Evolutionary conservation across 2,797 vertebrate species (phyloP).

Genomic region (Semaprochilodus insignis): DNA sequence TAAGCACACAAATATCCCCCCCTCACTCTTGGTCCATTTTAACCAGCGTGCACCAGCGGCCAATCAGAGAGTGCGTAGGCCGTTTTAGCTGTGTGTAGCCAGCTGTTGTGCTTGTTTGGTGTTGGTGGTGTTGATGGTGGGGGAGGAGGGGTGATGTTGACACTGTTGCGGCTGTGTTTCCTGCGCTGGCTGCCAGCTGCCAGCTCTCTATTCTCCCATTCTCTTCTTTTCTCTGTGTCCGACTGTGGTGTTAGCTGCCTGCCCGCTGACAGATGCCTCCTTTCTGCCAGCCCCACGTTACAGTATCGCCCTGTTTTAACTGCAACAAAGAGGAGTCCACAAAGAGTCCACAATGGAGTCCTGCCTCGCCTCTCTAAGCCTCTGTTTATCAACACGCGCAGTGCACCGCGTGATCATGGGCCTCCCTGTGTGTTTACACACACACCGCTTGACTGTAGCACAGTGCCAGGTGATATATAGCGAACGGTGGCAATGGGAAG

Average conservation of each 20-base stretch:
- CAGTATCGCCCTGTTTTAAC: constrained; percentile 73
- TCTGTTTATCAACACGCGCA: constrained; percentile 79
- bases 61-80: constrained; percentile 71
- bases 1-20: constrained; percentile 73
- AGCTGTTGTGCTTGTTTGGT: constrained; percentile 74
- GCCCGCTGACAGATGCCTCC: constrained; percentile 89
- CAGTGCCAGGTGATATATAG: constrained; percentile 36
- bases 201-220: constrained; percentile 71
- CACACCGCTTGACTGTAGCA: constrained; percentile 25
- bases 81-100: constrained; percentile 80
- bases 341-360: constrained; percentile 66
- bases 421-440: constrained; percentile 63
- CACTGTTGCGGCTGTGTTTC: constrained; percentile 83
- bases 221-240: constrained; percentile 72
- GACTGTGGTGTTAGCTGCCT: constrained; percentile 80
- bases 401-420: constrained; percentile 70
- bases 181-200: constrained; percentile 89
- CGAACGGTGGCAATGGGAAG: neutral
- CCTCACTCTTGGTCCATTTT: constrained; percentile 60
- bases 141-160: constrained; percentile 85
- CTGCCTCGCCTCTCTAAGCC: constrained; percentile 66
- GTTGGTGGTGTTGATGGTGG: constrained; percentile 60
- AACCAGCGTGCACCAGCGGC: constrained; percentile 42
- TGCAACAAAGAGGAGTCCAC: constrained; percentile 78
- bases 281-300: constrained; percentile 79